Percentiles rank a stretch among this genome's conserved stretches.
These are phyloP conservation scores for Pipistrellus pygmaeus DNA, from an alignment of 2,797 vertebrate genomes.

Conservation along the genomic window DNA sequence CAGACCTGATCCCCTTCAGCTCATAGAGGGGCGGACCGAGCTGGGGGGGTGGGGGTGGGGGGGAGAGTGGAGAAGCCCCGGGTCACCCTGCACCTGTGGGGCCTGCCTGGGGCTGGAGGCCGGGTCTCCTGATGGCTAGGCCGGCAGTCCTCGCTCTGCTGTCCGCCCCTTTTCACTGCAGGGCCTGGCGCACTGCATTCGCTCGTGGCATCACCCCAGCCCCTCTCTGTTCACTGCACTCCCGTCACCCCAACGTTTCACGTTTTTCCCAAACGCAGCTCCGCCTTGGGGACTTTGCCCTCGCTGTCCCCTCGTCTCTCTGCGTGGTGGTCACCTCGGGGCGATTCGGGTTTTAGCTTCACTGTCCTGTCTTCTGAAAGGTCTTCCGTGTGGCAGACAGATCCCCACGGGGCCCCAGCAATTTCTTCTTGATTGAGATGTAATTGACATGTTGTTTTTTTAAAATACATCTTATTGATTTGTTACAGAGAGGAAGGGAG, in stretches of 20 bases:
- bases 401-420: neutral
- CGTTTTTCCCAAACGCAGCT: neutral
- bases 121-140: neutral
- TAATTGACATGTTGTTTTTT: neutral
- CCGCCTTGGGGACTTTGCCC: neutral
- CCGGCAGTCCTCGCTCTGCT: neutral
- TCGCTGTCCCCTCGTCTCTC: neutral
- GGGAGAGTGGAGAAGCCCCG: neutral
- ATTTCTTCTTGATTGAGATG: neutral
- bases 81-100: too few relatives aligned
- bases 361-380: neutral
- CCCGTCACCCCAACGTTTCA: neutral
- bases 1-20: neutral
- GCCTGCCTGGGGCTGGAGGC: neutral
- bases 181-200: accelerated
- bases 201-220: too few relatives aligned
- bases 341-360: neutral
- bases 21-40: neutral
- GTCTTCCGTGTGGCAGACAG: neutral
- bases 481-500: too few relatives aligned
- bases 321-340: neutral
- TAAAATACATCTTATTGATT: too few relatives aligned
- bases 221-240: too few relatives aligned
- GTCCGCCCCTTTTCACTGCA: neutral
- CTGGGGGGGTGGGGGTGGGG: neutral